phyloP scores from a whole-genome alignment of 2,113 vertebrate genomes.

The Sinocyclocheilus grahami region DNA sequence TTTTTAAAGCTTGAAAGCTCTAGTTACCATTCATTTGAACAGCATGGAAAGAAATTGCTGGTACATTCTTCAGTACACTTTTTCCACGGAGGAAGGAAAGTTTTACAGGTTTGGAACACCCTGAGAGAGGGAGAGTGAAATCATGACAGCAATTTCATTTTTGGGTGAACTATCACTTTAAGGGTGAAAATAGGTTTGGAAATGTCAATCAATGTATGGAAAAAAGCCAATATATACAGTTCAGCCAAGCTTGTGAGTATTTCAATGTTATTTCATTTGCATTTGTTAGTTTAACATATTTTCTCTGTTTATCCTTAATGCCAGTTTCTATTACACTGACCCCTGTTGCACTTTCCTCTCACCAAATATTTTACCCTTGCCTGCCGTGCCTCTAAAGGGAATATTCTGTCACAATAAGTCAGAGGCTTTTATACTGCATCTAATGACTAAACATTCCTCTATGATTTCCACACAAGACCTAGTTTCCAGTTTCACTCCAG shows the following conservation, averaged over 20 bases:
- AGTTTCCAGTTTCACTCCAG: not conserved
- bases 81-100: not conserved
- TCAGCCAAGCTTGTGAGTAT: not conserved
- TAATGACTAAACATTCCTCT: not conserved
- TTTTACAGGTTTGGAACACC: not conserved
- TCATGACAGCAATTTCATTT: not conserved
- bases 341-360: not conserved
- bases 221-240: not conserved
- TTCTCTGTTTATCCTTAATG: not conserved
- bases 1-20: not conserved
- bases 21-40: not conserved
- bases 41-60: not conserved
- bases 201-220: not conserved
- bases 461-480: conserved; percentile 17
- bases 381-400: not conserved
- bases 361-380: not conserved
- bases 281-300: conserved; percentile 6
- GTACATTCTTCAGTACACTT: conserved; percentile 1
- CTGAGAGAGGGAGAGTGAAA: not conserved
- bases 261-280: not conserved
- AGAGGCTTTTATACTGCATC: not conserved
- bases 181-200: not conserved
- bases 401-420: not conserved
- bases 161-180: not conserved
- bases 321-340: conserved; percentile 11